Conservation (phyloP, 2,797 vertebrate species). For the Xiphophorus birchmanni region DNA sequence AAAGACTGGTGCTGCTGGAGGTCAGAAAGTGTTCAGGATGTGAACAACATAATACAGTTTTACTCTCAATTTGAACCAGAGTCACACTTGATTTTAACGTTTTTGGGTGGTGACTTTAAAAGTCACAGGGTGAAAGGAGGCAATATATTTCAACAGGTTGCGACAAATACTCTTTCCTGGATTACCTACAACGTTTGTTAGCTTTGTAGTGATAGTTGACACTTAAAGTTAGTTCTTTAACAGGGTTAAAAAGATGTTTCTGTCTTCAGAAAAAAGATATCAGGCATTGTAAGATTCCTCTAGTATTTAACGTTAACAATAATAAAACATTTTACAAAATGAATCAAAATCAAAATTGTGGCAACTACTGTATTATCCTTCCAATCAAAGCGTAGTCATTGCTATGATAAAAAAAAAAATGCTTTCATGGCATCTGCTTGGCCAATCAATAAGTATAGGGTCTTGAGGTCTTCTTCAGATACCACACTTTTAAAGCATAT, state of each 20-base stretch:
- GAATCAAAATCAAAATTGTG: neutral
- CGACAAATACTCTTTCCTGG: conserved; percentile 20
- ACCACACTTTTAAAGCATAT: neutral
- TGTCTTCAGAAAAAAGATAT: too few relatives aligned
- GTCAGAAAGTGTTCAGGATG: conserved; percentile 73
- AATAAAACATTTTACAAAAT: neutral
- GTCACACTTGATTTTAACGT: conserved; percentile 63
- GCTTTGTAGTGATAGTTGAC: conserved; percentile 6
- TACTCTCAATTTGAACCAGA: conserved; percentile 58
- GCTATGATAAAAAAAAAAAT: neutral
- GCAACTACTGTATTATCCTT: neutral
- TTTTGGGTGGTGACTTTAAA: conserved; percentile 53
- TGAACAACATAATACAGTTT: conserved; percentile 70
- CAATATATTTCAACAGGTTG: conserved; percentile 22
- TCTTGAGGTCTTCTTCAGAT: neutral
- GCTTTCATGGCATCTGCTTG: neutral
- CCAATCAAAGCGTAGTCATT: neutral
- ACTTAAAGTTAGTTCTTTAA: neutral
- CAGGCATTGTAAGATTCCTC: neutral
- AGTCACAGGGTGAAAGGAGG: conserved; percentile 17
- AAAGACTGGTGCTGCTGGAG: conserved; percentile 65
- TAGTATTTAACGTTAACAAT: neutral
- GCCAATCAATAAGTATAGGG: neutral
- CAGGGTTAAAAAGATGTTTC: neutral
- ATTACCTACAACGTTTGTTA: conserved; percentile 20